Conservation (phyloP, 2,888 invertebrate species). For the Zele albiditarsus region DNA sequence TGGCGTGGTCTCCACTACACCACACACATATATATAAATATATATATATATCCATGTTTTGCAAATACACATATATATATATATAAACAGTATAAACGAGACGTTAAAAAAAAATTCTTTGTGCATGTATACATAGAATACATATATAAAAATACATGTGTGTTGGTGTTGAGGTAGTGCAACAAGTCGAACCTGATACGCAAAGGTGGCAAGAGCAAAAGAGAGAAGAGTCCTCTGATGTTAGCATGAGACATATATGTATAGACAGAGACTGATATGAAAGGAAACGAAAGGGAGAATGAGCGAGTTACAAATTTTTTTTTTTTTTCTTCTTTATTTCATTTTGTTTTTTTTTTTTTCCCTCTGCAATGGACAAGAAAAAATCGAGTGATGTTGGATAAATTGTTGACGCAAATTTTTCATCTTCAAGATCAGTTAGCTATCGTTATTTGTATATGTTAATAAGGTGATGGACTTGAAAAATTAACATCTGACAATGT, state of each 20-base stretch:
- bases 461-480: slow-evolving; percentile 62
- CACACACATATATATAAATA: slow-evolving; percentile 40
- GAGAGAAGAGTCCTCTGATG: slow-evolving; percentile 2
- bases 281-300: slow-evolving; percentile 38
- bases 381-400: background rate
- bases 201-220: slow-evolving; percentile 9
- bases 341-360: slow-evolving; percentile 3
- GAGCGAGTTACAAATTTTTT: slow-evolving; percentile 38
- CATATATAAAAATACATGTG: background rate
- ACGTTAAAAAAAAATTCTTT: background rate
- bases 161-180: slow-evolving; percentile 1
- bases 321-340: slow-evolving; percentile 1
- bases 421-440: slow-evolving; percentile 12
- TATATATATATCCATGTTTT: background rate
- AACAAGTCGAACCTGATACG: background rate
- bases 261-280: slow-evolving; percentile 20
- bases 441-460: slow-evolving; percentile 22
- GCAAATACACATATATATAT: background rate
- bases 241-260: slow-evolving; percentile 25
- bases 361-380: background rate
- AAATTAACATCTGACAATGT: slow-evolving; percentile 54
- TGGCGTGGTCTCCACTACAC: slow-evolving; percentile 66
- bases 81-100: background rate
- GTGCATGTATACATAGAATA: slow-evolving; percentile 1
- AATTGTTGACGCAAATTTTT: background rate